Conservation (phyloP, 2,113 vertebrate species). For the Phylloscopus whistleri region DNA sequence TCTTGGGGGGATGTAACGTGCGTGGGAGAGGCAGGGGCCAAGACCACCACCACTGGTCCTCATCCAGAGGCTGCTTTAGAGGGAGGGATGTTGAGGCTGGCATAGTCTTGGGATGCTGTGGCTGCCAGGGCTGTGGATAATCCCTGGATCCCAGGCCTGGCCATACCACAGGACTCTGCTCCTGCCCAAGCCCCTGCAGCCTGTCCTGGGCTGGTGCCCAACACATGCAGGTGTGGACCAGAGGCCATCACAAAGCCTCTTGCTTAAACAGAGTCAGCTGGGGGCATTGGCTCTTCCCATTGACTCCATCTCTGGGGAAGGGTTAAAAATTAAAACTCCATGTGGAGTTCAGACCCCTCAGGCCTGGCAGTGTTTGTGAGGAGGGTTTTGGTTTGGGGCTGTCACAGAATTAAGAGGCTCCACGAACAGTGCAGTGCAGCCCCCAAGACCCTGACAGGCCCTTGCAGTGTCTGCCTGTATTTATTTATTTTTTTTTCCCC, state of each 20-base stretch:
- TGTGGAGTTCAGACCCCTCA: neutral
- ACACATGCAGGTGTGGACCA: neutral
- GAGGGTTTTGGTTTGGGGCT: neutral
- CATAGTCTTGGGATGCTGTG: neutral
- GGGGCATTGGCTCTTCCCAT: neutral
- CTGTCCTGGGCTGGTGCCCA: neutral
- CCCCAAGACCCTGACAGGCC: neutral
- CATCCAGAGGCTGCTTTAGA: neutral
- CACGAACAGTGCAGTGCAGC: rapidly evolving
- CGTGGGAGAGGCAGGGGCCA: neutral
- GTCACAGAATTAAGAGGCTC: neutral
- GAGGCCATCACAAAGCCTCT: neutral
- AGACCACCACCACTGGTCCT: rapidly evolving
- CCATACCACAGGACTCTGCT: rapidly evolving
- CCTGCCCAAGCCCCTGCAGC: rapidly evolving
- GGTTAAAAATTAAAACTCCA: neutral
- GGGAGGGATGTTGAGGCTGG: neutral
- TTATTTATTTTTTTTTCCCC: rapidly evolving
- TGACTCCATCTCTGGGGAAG: neutral
- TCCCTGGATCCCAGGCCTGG: rapidly evolving
- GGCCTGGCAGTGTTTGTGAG: neutral
- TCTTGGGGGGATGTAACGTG: rapidly evolving
- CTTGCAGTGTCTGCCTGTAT: neutral
- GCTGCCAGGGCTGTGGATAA: neutral
- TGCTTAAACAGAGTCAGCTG: neutral